These are phyloP conservation scores for Philaenus spumarius DNA, from an alignment of 1,140 invertebrate species.

Conservation along the genomic window DNA sequence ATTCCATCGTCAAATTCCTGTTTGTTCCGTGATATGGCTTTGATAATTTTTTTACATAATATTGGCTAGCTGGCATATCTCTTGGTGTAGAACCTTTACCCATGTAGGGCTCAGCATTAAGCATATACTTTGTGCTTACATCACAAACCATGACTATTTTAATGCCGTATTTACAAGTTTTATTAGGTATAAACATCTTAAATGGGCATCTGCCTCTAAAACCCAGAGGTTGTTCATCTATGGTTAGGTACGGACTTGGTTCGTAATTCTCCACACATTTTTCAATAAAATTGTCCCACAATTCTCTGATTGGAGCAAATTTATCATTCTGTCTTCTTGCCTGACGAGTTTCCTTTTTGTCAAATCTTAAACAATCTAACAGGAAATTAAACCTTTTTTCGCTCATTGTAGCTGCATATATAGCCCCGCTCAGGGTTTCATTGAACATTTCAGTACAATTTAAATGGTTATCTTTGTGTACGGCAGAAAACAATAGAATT, in stretches of 20 bases:
- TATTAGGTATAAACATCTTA: conserved; percentile 41
- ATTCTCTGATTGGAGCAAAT: conserved; percentile 25
- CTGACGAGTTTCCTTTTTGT: conserved; percentile 22
- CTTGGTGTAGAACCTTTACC: conserved; percentile 30
- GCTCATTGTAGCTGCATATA: conserved; percentile 23
- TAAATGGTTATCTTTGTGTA: conserved; percentile 11
- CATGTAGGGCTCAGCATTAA: conserved; percentile 35
- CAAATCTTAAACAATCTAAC: conserved; percentile 19
- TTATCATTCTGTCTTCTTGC: conserved; percentile 22
- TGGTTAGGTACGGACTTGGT: conserved; percentile 13
- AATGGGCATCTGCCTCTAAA: conserved; percentile 40
- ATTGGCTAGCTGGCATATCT: background rate
- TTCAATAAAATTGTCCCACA: conserved; percentile 21
- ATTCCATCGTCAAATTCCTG: conserved; percentile 27
- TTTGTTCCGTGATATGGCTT: conserved; percentile 17
- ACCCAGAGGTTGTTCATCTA: conserved; percentile 28
- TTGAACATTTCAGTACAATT: conserved; percentile 5
- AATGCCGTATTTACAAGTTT: too few relatives aligned
- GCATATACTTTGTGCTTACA: conserved; percentile 33
- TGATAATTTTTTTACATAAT: conserved; percentile 16
- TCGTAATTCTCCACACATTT: conserved; percentile 13
- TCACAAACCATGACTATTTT: conserved; percentile 34
- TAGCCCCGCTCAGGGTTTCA: conserved; percentile 11
- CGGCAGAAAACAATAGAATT: conserved; percentile 8
- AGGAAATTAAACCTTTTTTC: conserved; percentile 23